These are phyloP conservation scores for Sebastes cheni DNA, from an alignment of 2,797 vertebrate species.

Conservation along the genomic window DNA sequence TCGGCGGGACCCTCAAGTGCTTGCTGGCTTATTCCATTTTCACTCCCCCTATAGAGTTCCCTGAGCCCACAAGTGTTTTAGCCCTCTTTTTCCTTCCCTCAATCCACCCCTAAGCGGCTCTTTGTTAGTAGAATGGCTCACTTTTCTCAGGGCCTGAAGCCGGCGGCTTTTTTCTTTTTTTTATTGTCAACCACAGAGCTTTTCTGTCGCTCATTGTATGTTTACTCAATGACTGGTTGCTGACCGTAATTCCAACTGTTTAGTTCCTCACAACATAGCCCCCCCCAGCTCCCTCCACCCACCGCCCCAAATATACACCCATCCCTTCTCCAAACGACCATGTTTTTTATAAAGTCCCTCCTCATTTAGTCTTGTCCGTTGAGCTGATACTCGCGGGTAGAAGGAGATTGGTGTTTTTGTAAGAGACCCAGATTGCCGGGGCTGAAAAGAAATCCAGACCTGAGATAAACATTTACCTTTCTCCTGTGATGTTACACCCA, in stretches of 20 bases:
- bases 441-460: constrained; percentile 44
- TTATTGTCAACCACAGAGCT: constrained; percentile 77
- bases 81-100: constrained; percentile 91
- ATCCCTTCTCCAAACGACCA: constrained; percentile 52
- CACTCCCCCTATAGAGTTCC: constrained; percentile 93
- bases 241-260: constrained; percentile 84
- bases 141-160: constrained; percentile 88
- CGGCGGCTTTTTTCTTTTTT: constrained; percentile 78
- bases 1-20: constrained; percentile 98
- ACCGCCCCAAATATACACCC: constrained; percentile 55
- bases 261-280: constrained; percentile 83
- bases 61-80: constrained; percentile 98
- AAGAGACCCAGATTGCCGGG: constrained; percentile 47
- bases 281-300: constrained; percentile 61
- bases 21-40: constrained; percentile 99
- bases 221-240: constrained; percentile 86
- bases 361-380: constrained; percentile 69
- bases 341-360: constrained; percentile 75
- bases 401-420: constrained; percentile 54
- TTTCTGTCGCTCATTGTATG: constrained; percentile 86
- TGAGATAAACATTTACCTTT: constrained; percentile 68
- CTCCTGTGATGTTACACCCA: constrained; percentile 11
- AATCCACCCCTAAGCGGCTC: constrained; percentile 87
- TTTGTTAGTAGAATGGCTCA: constrained; percentile 92
- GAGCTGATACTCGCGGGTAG: constrained; percentile 58